Evolutionary conservation across 37 sponge, comb jelly and placozoan genomes (phyloP), one percentile per base, ranked within the genome.

Genomic region (Chondrosia reniformis): DNA sequence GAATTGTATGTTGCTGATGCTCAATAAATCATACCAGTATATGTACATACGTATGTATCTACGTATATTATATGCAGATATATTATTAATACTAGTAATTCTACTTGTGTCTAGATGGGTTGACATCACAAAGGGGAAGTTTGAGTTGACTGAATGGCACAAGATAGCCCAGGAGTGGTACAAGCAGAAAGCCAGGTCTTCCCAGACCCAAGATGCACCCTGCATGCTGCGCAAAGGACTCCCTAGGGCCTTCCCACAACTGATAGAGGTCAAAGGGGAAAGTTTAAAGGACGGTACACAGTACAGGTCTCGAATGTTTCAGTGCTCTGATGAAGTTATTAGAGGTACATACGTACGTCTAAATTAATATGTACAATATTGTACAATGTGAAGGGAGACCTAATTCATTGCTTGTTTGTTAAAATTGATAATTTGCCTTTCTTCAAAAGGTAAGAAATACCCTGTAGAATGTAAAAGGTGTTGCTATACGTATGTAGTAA

Each of bases 111-210:
- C n/a, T n/a, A 77, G 79, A 36, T 95, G 95, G 95, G 41, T 95
- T 40, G 84, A 88, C 74, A 81, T 91, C 45, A 81, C 83, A 0
- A 78, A 57, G 15, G 95, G 95, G 31, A 88, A 88, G 76, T 95
- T 95, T 75, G 87, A 95, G 65, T 67, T 95, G 41, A 81, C 85
- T 0, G 86, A 91, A 45, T 95, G 95, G 95, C 91, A 87, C 76
- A 73, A 33, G 21, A 81, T 95, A 21, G 95, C 95, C 8, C 76
- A 91, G 82, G 84, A 85, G 49, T 95, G 95, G 95, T 95, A 84
- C 54, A 67, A 58, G 39, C 79, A 88, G 63, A 95, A 95, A 69
- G 83, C 84, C 25, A 61, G 95, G 7, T 83, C 69, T 28, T 95
- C 95, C 22, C 91, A 90, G 38, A 66, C 67, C 38, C 67, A 66